These are phyloP conservation scores for Larimichthys polyactis DNA, from an alignment of 2,113 vertebrate species.

Conservation along the genomic window DNA sequence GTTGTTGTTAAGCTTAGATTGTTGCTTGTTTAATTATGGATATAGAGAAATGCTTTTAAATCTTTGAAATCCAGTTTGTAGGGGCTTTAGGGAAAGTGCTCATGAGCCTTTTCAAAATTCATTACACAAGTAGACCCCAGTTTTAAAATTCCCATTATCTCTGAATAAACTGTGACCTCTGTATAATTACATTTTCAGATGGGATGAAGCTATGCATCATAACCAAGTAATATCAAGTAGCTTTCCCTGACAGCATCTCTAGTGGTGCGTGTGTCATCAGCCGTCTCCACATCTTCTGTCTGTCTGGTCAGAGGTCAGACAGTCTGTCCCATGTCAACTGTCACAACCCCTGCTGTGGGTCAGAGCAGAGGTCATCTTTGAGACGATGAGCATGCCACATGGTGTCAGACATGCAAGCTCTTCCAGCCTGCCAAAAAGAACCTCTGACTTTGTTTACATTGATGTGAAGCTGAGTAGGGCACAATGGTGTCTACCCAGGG, in stretches of 20 bases:
- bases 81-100: background rate
- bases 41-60: too few relatives aligned
- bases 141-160: background rate
- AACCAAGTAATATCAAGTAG: too few relatives aligned
- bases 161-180: background rate
- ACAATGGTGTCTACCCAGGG: background rate
- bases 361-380: slow-evolving; percentile 24
- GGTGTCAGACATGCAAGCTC: background rate
- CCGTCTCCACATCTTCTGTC: background rate
- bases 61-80: too few relatives aligned
- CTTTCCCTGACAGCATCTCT: background rate
- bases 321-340: slow-evolving; percentile 10
- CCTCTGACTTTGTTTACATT: background rate
- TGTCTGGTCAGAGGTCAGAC: slow-evolving; percentile 2
- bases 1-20: background rate
- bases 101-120: background rate
- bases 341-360: background rate
- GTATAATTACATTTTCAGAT: background rate
- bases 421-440: slow-evolving; percentile 2
- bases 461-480: background rate
- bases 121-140: background rate
- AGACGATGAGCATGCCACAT: background rate
- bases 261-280: background rate
- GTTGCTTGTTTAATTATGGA: too few relatives aligned
- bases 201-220: too few relatives aligned